These are phyloP conservation scores for Lepidochitona cinerea DNA, from an alignment of 2,888 invertebrate species.

Conservation along the genomic window DNA sequence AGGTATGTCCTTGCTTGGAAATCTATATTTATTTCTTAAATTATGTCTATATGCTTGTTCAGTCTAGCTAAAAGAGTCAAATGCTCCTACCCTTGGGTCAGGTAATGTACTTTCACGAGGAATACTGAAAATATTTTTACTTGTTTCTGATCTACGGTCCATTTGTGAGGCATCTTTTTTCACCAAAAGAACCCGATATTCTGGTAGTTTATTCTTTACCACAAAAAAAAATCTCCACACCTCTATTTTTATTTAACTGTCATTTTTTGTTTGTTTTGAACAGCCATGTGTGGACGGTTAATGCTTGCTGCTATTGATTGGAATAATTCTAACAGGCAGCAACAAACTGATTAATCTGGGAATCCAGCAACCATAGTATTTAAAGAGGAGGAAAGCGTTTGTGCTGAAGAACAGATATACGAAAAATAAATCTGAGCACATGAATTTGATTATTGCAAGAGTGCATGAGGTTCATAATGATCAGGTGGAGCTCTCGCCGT, in stretches of 20 bases:
- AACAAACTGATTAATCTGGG: neutral
- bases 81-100: neutral
- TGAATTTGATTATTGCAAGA: neutral
- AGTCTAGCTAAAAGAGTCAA: too few species aligned
- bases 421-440: neutral
- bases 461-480: neutral
- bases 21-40: neutral
- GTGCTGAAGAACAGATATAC: neutral
- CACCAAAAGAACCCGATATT: too few species aligned
- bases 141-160: too few species aligned
- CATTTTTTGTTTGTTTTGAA: neutral
- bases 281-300: neutral
- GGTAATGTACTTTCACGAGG: neutral
- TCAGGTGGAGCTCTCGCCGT: neutral
- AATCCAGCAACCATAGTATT: neutral
- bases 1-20: neutral
- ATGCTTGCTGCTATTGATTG: constrained; percentile 3
- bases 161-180: too few species aligned
- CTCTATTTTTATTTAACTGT: neutral
- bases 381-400: neutral
- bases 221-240: neutral
- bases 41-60: neutral
- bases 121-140: too few species aligned
- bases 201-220: neutral
- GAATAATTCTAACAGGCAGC: neutral